phyloP scores from a whole-genome alignment of 2,888 invertebrate species.

The Acrocera orbiculus region DNA sequence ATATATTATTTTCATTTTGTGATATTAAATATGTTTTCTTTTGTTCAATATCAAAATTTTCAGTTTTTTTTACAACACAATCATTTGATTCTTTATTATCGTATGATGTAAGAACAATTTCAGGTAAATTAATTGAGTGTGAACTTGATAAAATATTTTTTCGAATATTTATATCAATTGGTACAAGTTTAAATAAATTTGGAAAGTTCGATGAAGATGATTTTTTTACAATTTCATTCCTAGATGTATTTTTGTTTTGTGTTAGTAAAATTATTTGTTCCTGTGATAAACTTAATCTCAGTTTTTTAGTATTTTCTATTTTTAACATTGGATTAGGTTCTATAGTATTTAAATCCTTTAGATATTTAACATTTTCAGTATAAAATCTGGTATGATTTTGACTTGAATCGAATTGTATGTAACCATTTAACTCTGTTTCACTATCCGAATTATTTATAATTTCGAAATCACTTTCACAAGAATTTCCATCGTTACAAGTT shows the following conservation, averaged over 20 bases:
- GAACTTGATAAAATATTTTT: no score
- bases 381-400: no score
- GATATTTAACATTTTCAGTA: no score
- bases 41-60: no score
- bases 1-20: no score
- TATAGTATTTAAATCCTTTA: no score
- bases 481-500: slow-evolving; percentile 5
- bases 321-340: no score
- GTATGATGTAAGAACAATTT: slow-evolving; percentile 19
- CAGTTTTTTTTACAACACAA: no score
- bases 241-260: neutral
- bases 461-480: slow-evolving; percentile 12
- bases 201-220: slow-evolving; percentile 2
- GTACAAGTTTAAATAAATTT: slow-evolving; percentile 4
- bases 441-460: slow-evolving; percentile 9
- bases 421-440: slow-evolving; percentile 2
- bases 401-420: slow-evolving; percentile 1
- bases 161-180: slow-evolving; percentile 6
- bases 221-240: neutral
- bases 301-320: slow-evolving; percentile 6
- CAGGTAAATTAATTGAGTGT: slow-evolving; percentile 17
- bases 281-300: slow-evolving; percentile 7
- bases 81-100: slow-evolving; percentile 9
- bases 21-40: no score
- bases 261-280: slow-evolving; percentile 5